Percentiles rank a stretch among this genome's conserved stretches.
These are phyloP conservation scores for Salvelinus namaycush DNA, from an alignment of 2,113 vertebrate species.

Conservation along the genomic window DNA sequence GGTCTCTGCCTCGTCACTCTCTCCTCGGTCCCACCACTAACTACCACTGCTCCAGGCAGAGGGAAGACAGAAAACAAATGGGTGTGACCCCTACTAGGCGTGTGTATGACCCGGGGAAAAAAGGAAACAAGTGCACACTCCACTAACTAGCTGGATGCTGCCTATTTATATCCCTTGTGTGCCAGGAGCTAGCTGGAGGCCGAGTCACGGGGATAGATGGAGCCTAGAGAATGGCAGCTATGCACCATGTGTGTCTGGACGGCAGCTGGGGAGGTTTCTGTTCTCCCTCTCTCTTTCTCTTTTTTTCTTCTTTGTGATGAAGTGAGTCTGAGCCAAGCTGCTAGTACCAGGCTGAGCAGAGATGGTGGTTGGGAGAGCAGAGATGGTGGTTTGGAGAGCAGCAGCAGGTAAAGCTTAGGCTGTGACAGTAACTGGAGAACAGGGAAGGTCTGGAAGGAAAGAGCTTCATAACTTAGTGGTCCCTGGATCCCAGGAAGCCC, in stretches of 20 bases:
- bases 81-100: constrained; percentile 39
- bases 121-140: constrained; percentile 12
- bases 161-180: constrained; percentile 54
- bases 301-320: constrained; percentile 29
- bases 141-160: constrained; percentile 34
- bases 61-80: constrained; percentile 50
- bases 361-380: constrained; percentile 39
- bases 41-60: constrained; percentile 35
- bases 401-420: constrained; percentile 49
- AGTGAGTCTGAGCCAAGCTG: constrained; percentile 84
- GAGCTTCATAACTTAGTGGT: constrained; percentile 83
- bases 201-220: constrained; percentile 77
- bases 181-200: constrained; percentile 76
- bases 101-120: constrained; percentile 58
- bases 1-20: constrained; percentile 9
- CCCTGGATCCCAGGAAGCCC: constrained; percentile 57
- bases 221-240: constrained; percentile 92
- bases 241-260: constrained; percentile 92
- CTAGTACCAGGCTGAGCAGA: constrained; percentile 72
- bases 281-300: constrained; percentile 38
- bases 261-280: constrained; percentile 86
- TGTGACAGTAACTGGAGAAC: constrained; percentile 47
- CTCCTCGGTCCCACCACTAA: constrained; percentile 21
- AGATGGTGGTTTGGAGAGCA: constrained; percentile 38
- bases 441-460: constrained; percentile 62